phyloP scores from a whole-genome alignment of 64 coral and sea anemone species.

The Catalaphyllia jardinei region DNA sequence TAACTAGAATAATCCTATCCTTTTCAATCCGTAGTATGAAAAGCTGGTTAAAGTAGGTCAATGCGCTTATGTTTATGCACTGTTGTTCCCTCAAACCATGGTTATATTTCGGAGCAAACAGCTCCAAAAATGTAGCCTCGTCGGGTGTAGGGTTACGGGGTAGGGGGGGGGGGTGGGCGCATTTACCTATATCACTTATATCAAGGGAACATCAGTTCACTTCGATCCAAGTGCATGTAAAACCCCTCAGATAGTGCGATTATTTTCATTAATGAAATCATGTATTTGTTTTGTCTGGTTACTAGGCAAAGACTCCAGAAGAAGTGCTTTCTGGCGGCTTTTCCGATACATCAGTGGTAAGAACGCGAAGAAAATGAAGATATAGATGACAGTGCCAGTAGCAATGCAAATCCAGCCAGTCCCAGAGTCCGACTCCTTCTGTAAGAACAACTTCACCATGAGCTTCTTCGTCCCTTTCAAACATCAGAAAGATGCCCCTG shows the following conservation, averaged over 20 bases:
- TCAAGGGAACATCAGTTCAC: too few species aligned
- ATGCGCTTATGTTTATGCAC: too few species aligned
- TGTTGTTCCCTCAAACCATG: too few species aligned
- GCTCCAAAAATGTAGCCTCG: too few species aligned
- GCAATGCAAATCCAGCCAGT: slow-evolving; percentile 57
- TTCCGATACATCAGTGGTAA: slow-evolving; percentile 74
- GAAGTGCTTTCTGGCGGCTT: slow-evolving; percentile 62
- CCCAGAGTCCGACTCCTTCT: slow-evolving; percentile 51
- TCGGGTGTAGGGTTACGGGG: too few species aligned
- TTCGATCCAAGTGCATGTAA: too few species aligned
- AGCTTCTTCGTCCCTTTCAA: slow-evolving; percentile 86
- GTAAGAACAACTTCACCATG: slow-evolving; percentile 68
- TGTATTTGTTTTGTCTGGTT: background rate
- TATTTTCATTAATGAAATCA: background rate
- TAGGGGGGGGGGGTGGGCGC: too few species aligned
- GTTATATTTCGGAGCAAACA: too few species aligned
- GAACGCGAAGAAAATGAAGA: slow-evolving; percentile 59
- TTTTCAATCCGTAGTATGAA: too few species aligned
- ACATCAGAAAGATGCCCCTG: slow-evolving; percentile 60
- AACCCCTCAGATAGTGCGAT: background rate
- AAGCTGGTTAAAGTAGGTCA: too few species aligned
- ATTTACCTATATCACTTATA: too few species aligned
- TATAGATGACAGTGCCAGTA: slow-evolving; percentile 91
- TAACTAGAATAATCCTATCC: too few species aligned
- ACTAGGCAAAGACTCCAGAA: slow-evolving; percentile 39